Evolutionary conservation across 2,888 invertebrate genomes (phyloP), one percentile per base, ranked within the genome.

Genomic region (Cybosia mesomella): DNA sequence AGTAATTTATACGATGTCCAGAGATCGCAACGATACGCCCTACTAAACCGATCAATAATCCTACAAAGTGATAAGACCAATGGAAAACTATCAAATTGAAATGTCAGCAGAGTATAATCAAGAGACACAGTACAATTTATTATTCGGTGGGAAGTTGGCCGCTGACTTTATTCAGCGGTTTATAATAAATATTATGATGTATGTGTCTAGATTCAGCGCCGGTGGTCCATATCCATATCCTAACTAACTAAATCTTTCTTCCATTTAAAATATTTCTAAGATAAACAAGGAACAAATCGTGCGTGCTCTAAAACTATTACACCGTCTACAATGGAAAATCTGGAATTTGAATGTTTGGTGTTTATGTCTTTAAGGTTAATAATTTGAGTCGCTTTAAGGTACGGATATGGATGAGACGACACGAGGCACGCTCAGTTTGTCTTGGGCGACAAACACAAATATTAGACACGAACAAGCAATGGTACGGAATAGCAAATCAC

Each of bases 401-500:
- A 80, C 71, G 77, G 81, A 82, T 83, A 80, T 76, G 75, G 80
- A 71, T 75, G 78, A 83, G 82, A 83, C 83, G 83, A 79, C 85
- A 79, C 81, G 80, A 85, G 82, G 75, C 86, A 86, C 86, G 85
- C 85, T 85, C 82, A 86, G 91, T 93, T 92, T 92, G 87, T 92
- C 88, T 92, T 89, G 82, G 87, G 88, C 84, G 87, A 87, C 92
- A 90, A 92, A 92, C 91, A 91, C 92, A 94, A 94, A 94, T 93
- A 93, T 92, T 90, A 86, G 89, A 83, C 86, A 80, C 82, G 88
- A 89, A 89, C 92, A 91, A 91, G 87, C 90, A 89, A 84, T 83
- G 83, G 86, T 87, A 89, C 89, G 90, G 92, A 93, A 93, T 93
- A 93, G 92, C 92, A 93, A 93, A 93, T 92, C 92, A 89, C 89